These are phyloP conservation scores for Ibidorhyncha struthersii DNA, from an alignment of 2,113 vertebrate genomes.

Conservation along the genomic window DNA sequence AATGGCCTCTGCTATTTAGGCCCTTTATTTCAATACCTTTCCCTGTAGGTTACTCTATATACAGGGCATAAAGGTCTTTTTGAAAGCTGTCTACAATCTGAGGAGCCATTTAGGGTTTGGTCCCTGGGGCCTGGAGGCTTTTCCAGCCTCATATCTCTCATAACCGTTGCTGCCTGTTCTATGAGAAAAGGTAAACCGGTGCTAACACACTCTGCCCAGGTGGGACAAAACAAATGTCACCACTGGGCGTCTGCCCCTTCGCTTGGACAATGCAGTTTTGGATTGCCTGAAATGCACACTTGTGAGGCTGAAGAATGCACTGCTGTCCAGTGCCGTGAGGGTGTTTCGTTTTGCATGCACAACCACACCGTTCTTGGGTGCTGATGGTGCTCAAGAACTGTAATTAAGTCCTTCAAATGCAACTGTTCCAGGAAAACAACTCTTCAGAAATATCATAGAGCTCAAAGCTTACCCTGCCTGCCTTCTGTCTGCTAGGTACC, in stretches of 20 bases:
- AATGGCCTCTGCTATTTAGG: not conserved
- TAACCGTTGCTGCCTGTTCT: not conserved
- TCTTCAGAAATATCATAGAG: not conserved
- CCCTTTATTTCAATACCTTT: not conserved
- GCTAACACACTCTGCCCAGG: fast-evolving
- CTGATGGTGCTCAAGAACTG: not conserved
- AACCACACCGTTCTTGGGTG: not conserved
- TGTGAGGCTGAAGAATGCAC: not conserved
- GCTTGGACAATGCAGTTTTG: not conserved
- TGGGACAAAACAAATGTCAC: not conserved
- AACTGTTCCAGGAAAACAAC: not conserved
- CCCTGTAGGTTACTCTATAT: not conserved
- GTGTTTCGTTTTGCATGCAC: not conserved
- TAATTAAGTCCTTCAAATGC: not conserved
- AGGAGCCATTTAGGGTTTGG: not conserved
- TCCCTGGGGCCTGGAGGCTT: not conserved
- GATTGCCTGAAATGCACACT: not conserved
- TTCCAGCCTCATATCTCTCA: not conserved
- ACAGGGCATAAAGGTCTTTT: not conserved
- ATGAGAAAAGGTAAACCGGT: not conserved
- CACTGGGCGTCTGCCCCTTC: not conserved
- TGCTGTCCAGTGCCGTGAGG: not conserved
- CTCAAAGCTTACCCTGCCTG: not conserved
- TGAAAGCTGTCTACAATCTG: not conserved
- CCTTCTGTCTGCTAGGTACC: not conserved